Evolutionary conservation across 2,797 vertebrate species (phyloP), one percentile per base, ranked within the genome.

Genomic region (Petrocephalus schoutedeni): DNA sequence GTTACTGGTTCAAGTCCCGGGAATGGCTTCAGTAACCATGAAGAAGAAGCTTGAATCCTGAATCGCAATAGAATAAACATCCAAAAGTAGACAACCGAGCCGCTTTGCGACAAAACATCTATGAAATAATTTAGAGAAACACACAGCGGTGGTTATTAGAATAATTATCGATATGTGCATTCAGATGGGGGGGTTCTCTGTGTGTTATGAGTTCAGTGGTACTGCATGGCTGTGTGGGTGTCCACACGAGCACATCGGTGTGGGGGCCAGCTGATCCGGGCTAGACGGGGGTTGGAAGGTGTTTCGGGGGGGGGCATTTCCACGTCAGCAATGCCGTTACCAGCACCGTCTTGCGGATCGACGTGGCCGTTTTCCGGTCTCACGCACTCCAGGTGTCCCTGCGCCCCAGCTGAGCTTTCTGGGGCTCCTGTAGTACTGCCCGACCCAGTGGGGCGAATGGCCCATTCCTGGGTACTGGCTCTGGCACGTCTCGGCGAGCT

Each of bases 401-500:
- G 54, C 21, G 21, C 16, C 28, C 53, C 21, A 2, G 4, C 12
- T 9, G 54, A 0, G 71, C 57, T 36, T 41, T 64, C 57, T 45
- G 53, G 9, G 10, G 36, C 51, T 21, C 85, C 86, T 0, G 32
- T 1, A 0, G 1, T 10, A 23, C 54, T 12, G 14, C 58, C 36
- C 0, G 80, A 36, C 32, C 64, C 64, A 4, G 19, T 23, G 3
- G 32, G 21, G 32, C 58, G 74, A 7, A 91, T 91, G 0, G 94
- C 93, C 74, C 94, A 90, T 4, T 95, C 94, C 4, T 93, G 93
- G 51, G 93, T 91, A 87, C 95, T 92, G 82, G 96, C 96, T 87
- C 96, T 51, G 91, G 94, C 95, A 89, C 96, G 92, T 92, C 94
- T 94, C 1, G 96, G 96, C 6, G 95, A 96, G 90, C 95, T 96